Evolutionary conservation across 2,797 vertebrate species (phyloP).

Genomic region (Harpagifer antarcticus): DNA sequence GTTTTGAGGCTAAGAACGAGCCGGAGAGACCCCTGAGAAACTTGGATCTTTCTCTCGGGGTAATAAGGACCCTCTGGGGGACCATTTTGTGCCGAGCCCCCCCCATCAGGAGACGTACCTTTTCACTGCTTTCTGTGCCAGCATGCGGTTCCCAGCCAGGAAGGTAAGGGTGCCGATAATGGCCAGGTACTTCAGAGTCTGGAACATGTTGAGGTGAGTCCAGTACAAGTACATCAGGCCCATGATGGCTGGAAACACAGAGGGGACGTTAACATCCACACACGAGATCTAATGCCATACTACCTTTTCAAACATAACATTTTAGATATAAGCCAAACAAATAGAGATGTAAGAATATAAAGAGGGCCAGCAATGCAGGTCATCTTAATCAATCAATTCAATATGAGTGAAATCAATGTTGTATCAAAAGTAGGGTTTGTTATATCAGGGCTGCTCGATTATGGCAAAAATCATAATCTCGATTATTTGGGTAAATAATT

Average conservation of each 20-base stretch:
- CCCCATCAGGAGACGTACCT: slow-evolving; percentile 82
- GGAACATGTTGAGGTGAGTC: slow-evolving; percentile 99
- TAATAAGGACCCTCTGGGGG: slow-evolving; percentile 54
- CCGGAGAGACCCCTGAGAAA: slow-evolving; percentile 45
- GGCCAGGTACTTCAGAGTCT: slow-evolving; percentile 98
- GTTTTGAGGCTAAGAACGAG: slow-evolving; percentile 44
- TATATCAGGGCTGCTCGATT: no score
- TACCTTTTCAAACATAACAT: no score
- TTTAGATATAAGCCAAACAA: no score
- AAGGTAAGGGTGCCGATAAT: slow-evolving; percentile 95
- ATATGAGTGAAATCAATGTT: no score
- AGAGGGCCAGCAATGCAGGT: no score
- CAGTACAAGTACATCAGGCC: slow-evolving; percentile 99
- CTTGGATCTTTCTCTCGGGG: slow-evolving; percentile 26
- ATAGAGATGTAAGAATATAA: no score
- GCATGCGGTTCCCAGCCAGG: slow-evolving; percentile 98
- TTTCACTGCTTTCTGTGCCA: slow-evolving; percentile 98
- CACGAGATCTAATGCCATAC: no score
- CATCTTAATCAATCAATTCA: no score
- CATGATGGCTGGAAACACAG: slow-evolving; percentile 88
- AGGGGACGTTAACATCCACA: not conserved
- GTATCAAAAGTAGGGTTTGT: no score
- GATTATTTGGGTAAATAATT: no score
- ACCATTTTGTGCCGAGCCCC: slow-evolving; percentile 17
- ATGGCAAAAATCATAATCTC: no score